These are phyloP conservation scores for Lateolabrax maculatus DNA, from an alignment of 2,797 vertebrate species.

Conservation along the genomic window DNA sequence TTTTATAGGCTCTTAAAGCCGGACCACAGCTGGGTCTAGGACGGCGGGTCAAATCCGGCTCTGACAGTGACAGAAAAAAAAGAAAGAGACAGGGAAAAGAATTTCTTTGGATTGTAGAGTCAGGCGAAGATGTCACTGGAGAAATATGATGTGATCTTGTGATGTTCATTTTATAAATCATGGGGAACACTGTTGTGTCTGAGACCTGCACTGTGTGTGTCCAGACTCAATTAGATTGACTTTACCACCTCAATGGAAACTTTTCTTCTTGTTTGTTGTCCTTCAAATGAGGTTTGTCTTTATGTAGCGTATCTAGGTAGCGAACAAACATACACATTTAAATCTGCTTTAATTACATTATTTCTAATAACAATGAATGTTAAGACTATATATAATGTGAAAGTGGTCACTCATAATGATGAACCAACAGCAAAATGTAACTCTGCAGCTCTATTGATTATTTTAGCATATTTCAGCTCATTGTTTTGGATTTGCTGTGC, in stretches of 20 bases:
- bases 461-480: background rate
- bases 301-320: background rate
- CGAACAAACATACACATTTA: background rate
- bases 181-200: slow-evolving; percentile 3
- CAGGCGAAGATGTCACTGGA: slow-evolving; percentile 29
- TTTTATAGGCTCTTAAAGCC: slow-evolving; percentile 61
- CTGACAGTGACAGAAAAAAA: slow-evolving; percentile 11
- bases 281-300: background rate
- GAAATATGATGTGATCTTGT: slow-evolving; percentile 57
- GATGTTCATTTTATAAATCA: slow-evolving; percentile 35
- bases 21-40: slow-evolving; percentile 46
- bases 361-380: background rate
- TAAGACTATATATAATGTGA: background rate
- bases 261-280: background rate
- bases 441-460: background rate
- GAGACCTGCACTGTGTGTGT: background rate
- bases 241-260: too few species aligned
- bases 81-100: slow-evolving; percentile 2
- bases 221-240: too few species aligned
- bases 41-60: slow-evolving; percentile 31
- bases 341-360: background rate
- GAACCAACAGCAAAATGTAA: background rate
- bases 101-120: slow-evolving; percentile 41
- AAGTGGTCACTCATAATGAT: background rate
- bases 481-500: background rate